Conservation (phyloP, 2,888 invertebrate species). For the Metalampra italica region DNA sequence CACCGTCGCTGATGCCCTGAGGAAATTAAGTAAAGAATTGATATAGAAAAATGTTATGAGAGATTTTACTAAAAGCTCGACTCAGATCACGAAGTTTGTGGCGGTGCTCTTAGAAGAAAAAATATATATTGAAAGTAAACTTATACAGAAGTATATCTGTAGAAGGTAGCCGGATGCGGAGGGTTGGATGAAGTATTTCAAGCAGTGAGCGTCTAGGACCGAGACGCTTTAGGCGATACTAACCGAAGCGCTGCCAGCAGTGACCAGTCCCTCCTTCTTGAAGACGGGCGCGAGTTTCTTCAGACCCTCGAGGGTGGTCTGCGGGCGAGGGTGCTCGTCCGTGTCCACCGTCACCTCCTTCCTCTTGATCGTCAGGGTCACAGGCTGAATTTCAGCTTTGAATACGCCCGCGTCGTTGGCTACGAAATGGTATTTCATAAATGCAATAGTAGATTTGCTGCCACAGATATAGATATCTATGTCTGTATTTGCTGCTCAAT, state of each 20-base stretch:
- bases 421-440: slow-evolving; percentile 35
- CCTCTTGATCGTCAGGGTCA: slow-evolving; percentile 90
- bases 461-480: too few species aligned
- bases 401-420: slow-evolving; percentile 94
- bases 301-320: slow-evolving; percentile 91
- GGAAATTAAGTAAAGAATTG: background rate
- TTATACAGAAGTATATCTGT: too few species aligned
- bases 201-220: too few species aligned
- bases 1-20: slow-evolving; percentile 98
- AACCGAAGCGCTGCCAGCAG: slow-evolving; percentile 96
- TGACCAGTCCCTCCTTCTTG: slow-evolving; percentile 96
- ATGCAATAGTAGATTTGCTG: background rate
- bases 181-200: too few species aligned
- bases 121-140: too few species aligned
- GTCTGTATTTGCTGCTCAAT: too few species aligned
- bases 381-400: slow-evolving; percentile 92
- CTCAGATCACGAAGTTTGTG: too few species aligned
- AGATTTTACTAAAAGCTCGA: too few species aligned
- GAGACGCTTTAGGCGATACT: slow-evolving; percentile 31
- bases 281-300: slow-evolving; percentile 93
- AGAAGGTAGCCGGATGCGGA: too few species aligned
- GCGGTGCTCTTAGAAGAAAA: too few species aligned
- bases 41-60: too few species aligned
- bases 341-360: slow-evolving; percentile 86
- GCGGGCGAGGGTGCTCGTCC: slow-evolving; percentile 96